Conservation (phyloP, 2,113 vertebrate species). For the Excalfactoria chinensis region DNA sequence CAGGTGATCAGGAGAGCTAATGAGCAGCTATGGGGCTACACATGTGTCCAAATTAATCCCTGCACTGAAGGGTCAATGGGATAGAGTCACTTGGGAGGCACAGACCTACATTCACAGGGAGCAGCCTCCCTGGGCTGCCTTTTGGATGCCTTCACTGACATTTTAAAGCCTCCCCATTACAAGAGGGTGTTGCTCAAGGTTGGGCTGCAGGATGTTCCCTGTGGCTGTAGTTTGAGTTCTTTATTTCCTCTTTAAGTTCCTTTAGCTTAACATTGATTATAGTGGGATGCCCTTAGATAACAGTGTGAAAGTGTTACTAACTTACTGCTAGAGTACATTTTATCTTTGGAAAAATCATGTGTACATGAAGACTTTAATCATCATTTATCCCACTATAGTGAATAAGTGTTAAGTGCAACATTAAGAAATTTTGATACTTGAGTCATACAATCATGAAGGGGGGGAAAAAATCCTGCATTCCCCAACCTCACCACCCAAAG, state of each 20-base stretch:
- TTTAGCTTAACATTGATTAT: conserved; percentile 56
- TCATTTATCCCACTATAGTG: conserved; percentile 13
- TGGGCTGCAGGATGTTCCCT: background rate
- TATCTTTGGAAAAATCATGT: background rate
- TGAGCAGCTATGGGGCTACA: background rate
- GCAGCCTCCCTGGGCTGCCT: background rate
- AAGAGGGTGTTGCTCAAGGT: background rate
- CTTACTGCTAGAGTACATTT: background rate
- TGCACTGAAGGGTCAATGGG: rapidly evolving
- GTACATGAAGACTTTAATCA: conserved; percentile 45
- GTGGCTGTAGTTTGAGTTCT: background rate
- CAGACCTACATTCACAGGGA: background rate
- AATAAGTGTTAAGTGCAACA: conserved; percentile 42
- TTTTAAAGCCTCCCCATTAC: background rate
- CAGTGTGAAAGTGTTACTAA: conserved; percentile 11
- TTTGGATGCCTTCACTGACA: background rate
- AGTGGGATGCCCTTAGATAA: background rate
- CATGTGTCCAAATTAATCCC: background rate
- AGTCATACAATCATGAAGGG: background rate
- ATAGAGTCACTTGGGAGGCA: background rate
- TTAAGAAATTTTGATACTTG: conserved; percentile 2
- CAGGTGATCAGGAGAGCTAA: background rate
- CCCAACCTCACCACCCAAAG: background rate
- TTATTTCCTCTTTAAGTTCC: background rate
- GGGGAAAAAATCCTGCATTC: background rate